Percentiles rank a stretch among this genome's conserved stretches.
phyloP scores from a whole-genome alignment of 2,888 invertebrate genomes.

The Ochropleura leucogaster region DNA sequence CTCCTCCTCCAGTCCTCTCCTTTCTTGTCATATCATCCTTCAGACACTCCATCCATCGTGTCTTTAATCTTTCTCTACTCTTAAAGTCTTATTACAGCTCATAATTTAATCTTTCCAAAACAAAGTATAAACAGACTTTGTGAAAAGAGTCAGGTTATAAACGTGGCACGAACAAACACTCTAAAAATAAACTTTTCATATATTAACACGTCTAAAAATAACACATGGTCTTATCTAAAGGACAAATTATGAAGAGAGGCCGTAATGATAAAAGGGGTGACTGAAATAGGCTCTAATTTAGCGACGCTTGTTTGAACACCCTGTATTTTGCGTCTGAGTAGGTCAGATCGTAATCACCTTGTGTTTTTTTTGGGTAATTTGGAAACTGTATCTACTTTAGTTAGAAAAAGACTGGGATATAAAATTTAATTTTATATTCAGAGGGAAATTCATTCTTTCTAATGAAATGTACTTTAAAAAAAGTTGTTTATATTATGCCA shows the following conservation, averaged over 20 bases:
- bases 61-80: too few species aligned
- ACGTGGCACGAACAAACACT: constrained; percentile 13
- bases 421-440: background rate
- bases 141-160: constrained; percentile 25
- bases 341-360: constrained; percentile 10
- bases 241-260: constrained; percentile 59
- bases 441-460: background rate
- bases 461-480: constrained; percentile 52
- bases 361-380: constrained; percentile 31
- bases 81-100: background rate
- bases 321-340: constrained; percentile 23
- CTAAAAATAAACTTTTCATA: constrained; percentile 50
- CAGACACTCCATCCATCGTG: too few species aligned
- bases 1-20: too few species aligned
- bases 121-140: constrained; percentile 25
- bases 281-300: constrained; percentile 54
- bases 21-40: too few species aligned
- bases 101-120: constrained; percentile 17
- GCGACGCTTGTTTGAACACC: constrained; percentile 24
- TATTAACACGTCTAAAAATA: constrained; percentile 53
- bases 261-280: constrained; percentile 54
- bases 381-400: too few species aligned
- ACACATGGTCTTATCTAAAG: constrained; percentile 56
- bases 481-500: constrained; percentile 65
- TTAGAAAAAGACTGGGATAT: background rate